Percentiles rank a stretch among this genome's conserved stretches.
phyloP scores from a whole-genome alignment of 2,888 invertebrate genomes.

The Scelioninae gen. 1 region DNA sequence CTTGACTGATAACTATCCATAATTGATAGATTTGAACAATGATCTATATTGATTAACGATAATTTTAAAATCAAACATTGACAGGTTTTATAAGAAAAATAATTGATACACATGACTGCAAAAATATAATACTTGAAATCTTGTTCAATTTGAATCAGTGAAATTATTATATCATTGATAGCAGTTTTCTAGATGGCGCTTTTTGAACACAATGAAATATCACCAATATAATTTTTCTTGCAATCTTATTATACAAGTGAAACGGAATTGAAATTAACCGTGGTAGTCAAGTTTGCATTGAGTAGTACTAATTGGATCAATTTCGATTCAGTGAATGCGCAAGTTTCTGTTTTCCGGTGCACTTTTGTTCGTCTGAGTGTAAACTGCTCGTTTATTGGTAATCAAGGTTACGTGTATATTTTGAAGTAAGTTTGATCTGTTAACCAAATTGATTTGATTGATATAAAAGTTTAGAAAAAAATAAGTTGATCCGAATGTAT shows the following conservation, averaged over 20 bases:
- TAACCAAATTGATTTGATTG: slow-evolving; percentile 17
- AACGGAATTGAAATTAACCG: background rate
- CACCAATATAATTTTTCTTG: background rate
- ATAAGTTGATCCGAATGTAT: background rate
- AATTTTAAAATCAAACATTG: too few relatives aligned
- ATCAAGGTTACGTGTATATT: slow-evolving; percentile 27
- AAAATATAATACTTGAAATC: too few relatives aligned
- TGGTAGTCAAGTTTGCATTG: background rate
- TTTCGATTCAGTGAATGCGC: slow-evolving; percentile 1
- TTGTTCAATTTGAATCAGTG: too few relatives aligned
- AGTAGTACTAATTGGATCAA: slow-evolving; percentile 22
- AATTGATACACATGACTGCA: too few relatives aligned
- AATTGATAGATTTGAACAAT: too few relatives aligned
- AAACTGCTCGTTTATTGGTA: slow-evolving; percentile 21
- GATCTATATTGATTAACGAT: too few relatives aligned
- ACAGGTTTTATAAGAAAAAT: too few relatives aligned
- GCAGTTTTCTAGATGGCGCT: too few relatives aligned
- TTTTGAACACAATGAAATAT: too few relatives aligned
- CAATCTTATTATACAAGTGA: background rate
- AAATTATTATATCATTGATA: too few relatives aligned
- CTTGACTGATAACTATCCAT: too few relatives aligned
- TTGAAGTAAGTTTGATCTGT: slow-evolving; percentile 2
- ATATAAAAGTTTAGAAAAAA: background rate
- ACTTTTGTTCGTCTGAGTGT: slow-evolving; percentile 21
- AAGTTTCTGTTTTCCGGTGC: slow-evolving; percentile 4